phyloP scores from a whole-genome alignment of 2,797 vertebrate species.

The Pantherophis vulpinus region DNA sequence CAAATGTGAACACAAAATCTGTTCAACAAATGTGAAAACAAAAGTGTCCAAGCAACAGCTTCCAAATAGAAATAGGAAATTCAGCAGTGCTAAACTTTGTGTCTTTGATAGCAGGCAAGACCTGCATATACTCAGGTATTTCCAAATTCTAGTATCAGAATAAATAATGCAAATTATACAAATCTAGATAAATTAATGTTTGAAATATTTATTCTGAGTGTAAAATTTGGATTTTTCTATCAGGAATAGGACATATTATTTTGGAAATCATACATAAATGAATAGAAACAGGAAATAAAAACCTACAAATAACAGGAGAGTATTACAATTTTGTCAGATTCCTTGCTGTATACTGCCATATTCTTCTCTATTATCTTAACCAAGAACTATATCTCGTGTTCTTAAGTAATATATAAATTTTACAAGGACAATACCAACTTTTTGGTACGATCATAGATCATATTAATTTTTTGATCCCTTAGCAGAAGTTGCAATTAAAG shows the following conservation, averaged over 20 bases:
- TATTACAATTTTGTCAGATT: not conserved
- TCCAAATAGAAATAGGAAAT: not conserved
- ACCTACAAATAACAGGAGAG: not conserved
- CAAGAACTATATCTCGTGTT: not conserved
- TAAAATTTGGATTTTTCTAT: not conserved
- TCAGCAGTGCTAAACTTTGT: not conserved
- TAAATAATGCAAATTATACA: constrained; percentile 4
- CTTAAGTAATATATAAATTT: not conserved
- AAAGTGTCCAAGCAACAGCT: not conserved
- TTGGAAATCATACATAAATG: not conserved
- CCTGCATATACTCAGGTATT: not conserved
- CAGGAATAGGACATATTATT: not conserved
- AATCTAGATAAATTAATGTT: constrained; percentile 11
- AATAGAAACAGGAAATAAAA: not conserved
- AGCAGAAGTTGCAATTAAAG: not conserved
- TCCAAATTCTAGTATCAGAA: constrained; percentile 7
- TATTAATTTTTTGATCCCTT: not conserved
- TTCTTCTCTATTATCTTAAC: not conserved
- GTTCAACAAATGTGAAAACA: constrained; percentile 10
- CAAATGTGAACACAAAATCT: constrained; percentile 36
- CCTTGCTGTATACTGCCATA: not conserved
- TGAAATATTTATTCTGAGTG: not conserved
- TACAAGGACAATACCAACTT: not conserved
- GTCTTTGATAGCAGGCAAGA: not conserved
- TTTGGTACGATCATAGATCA: not conserved